Conservation (phyloP, 2,888 invertebrate genomes). For the Volucella inanis region DNA sequence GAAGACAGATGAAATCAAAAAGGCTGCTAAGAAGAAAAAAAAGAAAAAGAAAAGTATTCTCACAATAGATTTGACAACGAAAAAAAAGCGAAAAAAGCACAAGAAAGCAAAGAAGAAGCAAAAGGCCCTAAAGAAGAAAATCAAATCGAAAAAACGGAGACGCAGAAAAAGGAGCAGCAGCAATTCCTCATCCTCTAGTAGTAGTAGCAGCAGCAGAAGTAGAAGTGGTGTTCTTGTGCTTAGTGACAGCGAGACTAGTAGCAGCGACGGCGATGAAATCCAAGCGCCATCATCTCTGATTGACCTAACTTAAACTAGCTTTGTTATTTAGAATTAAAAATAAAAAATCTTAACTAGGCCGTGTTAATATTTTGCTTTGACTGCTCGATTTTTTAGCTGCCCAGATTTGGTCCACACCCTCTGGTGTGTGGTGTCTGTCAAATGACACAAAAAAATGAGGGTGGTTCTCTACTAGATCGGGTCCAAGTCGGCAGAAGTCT, state of each 20-base stretch:
- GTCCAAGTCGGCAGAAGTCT: too few relatives aligned
- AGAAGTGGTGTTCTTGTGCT: conserved; percentile 43
- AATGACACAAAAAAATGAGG: too few relatives aligned
- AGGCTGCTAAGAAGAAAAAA: conserved; percentile 42
- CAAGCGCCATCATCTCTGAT: conserved; percentile 33
- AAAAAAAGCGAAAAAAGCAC: conserved; percentile 17
- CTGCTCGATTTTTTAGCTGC: too few relatives aligned
- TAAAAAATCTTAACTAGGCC: too few relatives aligned
- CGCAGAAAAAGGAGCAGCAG: conserved; percentile 43
- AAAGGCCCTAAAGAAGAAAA: conserved; percentile 6
- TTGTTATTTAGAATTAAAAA: not conserved
- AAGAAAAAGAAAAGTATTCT: conserved; percentile 27
- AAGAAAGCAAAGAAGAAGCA: conserved; percentile 24
- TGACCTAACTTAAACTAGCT: conserved; percentile 43
- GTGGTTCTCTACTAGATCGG: too few relatives aligned
- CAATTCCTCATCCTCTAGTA: conserved; percentile 23
- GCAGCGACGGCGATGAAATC: not conserved
- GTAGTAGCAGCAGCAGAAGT: conserved; percentile 50
- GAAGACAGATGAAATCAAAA: not conserved
- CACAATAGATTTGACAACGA: conserved; percentile 64
- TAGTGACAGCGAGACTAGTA: conserved; percentile 23
- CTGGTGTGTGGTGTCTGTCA: too few relatives aligned
- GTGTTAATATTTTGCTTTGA: too few relatives aligned
- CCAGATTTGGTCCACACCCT: too few relatives aligned
- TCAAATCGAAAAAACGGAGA: conserved; percentile 37